Conservation (phyloP, 2,888 invertebrate genomes). For the Poecilobothrus nobilitatus region DNA sequence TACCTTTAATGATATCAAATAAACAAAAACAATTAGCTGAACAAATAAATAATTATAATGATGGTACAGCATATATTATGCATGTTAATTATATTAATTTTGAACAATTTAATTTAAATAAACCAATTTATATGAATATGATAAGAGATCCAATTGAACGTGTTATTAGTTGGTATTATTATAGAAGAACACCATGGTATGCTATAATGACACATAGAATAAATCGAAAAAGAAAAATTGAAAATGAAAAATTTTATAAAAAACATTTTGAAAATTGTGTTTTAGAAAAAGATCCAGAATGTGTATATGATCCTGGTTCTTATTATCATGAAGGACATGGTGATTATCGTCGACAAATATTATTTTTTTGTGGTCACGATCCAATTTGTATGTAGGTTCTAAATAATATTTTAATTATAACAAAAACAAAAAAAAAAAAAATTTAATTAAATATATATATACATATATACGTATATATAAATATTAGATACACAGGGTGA, state of each 20-base stretch:
- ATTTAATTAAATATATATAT: neutral
- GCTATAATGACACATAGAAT: conserved; percentile 60
- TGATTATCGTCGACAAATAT: conserved; percentile 69
- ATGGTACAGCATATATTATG: conserved; percentile 61
- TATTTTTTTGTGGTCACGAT: conserved; percentile 80
- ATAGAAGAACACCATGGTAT: conserved; percentile 81
- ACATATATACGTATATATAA: too few species aligned
- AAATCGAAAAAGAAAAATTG: conserved; percentile 29
- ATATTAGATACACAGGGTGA: too few species aligned
- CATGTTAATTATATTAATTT: conserved; percentile 82
- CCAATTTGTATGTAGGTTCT: conserved; percentile 30
- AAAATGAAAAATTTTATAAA: conserved; percentile 38
- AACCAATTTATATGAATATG: conserved; percentile 76
- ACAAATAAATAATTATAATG: neutral
- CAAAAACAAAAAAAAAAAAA: neutral
- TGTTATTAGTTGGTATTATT: conserved; percentile 85
- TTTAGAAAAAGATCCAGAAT: conserved; percentile 66
- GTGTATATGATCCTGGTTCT: conserved; percentile 66
- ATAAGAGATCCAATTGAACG: conserved; percentile 79
- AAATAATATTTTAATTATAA: neutral
- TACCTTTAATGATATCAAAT: neutral
- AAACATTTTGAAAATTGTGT: conserved; percentile 73
- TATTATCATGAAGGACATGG: conserved; percentile 74
- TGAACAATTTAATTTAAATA: conserved; percentile 62
- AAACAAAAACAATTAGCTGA: conserved; percentile 8